These are phyloP conservation scores for Xyrichtys novacula DNA, from an alignment of 2,797 vertebrate species.

Conservation along the genomic window DNA sequence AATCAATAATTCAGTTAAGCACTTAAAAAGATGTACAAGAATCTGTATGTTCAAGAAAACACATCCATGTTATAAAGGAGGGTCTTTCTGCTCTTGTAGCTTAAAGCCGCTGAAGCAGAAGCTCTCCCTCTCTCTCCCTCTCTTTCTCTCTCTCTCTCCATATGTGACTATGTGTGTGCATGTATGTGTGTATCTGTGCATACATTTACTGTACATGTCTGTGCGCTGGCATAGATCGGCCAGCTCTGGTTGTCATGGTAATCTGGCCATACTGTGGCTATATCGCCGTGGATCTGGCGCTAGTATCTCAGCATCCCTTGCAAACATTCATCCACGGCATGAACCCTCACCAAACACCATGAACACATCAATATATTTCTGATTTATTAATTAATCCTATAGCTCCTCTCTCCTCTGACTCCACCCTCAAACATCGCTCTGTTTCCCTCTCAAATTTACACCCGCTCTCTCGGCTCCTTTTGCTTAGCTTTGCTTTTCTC, in stretches of 20 bases:
- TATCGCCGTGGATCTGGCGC: slow-evolving; percentile 59
- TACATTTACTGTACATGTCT: slow-evolving; percentile 36
- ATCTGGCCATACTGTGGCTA: slow-evolving; percentile 62
- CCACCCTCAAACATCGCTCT: slow-evolving; percentile 15
- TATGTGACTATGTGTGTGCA: neutral
- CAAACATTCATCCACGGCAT: slow-evolving; percentile 36
- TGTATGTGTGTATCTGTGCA: slow-evolving; percentile 33
- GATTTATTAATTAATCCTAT: slow-evolving; percentile 18
- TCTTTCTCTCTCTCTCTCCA: neutral
- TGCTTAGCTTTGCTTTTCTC: slow-evolving; percentile 62
- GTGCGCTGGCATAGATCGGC: slow-evolving; percentile 36
- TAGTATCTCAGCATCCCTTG: slow-evolving; percentile 49
- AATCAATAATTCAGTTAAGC: neutral
- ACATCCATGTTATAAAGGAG: neutral
- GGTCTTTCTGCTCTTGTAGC: slow-evolving; percentile 12
- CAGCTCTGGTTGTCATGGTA: slow-evolving; percentile 77
- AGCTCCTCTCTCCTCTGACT: slow-evolving; percentile 38
- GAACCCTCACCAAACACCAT: neutral
- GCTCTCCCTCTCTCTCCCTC: neutral
- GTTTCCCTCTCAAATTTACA: slow-evolving; percentile 34
- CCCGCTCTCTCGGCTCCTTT: slow-evolving; percentile 35
- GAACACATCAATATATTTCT: slow-evolving; percentile 12
- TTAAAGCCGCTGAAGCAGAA: slow-evolving; percentile 8
- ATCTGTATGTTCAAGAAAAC: slow-evolving; percentile 1
- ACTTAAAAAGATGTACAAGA: neutral